Evolutionary conservation across 2,113 vertebrate genomes (phyloP).

Genomic region (Micromys minutus): DNA sequence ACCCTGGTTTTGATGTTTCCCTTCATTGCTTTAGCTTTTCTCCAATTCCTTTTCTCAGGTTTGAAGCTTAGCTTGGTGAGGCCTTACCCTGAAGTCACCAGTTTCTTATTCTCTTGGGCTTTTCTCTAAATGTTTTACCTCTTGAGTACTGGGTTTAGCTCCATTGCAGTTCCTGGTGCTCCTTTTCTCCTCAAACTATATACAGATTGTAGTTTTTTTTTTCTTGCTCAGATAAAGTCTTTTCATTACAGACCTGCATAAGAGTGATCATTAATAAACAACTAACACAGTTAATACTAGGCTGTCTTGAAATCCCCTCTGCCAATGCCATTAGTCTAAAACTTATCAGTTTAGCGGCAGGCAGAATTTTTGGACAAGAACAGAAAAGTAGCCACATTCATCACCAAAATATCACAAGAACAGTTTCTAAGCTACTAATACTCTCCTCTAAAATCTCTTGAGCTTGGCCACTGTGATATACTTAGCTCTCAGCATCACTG

Average conservation of each 20-base stretch:
- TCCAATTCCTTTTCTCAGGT: background rate
- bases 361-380: background rate
- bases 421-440: background rate
- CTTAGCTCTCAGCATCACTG: background rate
- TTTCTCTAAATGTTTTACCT: background rate
- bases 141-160: background rate
- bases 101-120: background rate
- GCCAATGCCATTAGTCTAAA: background rate
- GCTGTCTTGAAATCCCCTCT: background rate
- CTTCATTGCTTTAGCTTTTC: background rate
- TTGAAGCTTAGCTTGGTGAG: background rate
- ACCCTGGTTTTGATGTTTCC: background rate
- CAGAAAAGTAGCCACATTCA: background rate
- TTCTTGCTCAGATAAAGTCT: background rate
- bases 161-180: background rate
- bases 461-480: background rate
- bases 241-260: background rate
- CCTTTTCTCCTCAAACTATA: background rate
- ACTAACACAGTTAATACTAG: background rate
- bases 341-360: background rate
- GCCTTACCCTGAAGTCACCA: background rate
- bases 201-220: background rate
- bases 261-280: background rate
- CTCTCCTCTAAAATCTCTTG: background rate
- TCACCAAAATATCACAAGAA: background rate